Conservation (phyloP, 2,888 invertebrate species). For the Sesia apiformis region DNA sequence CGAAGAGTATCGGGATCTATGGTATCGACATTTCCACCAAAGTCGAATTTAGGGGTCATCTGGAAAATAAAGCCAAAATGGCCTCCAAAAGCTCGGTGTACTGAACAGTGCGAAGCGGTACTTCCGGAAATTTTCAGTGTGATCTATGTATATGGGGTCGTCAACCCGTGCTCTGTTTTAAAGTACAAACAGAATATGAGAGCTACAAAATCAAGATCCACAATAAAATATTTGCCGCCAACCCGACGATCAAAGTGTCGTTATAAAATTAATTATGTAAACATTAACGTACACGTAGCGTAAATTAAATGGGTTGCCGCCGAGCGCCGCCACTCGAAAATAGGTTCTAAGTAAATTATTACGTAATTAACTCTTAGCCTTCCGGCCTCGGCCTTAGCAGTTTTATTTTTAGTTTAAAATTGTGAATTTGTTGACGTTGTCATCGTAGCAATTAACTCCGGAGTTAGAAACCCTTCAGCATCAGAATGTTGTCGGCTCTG, state of each 20-base stretch:
- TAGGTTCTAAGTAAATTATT: neutral
- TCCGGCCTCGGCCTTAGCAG: neutral
- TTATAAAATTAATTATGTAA: conserved; percentile 3
- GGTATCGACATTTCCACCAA: too few species aligned
- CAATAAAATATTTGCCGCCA: neutral
- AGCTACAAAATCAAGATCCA: neutral
- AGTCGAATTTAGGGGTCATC: too few species aligned
- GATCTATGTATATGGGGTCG: too few species aligned
- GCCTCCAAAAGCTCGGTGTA: too few species aligned
- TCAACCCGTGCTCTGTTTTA: too few species aligned
- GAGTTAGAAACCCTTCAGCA: too few species aligned
- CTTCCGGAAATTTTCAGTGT: too few species aligned
- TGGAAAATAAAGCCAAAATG: too few species aligned
- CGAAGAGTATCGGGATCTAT: too few species aligned
- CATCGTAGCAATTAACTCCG: neutral
- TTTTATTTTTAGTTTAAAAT: neutral
- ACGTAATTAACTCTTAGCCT: neutral
- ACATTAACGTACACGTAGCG: conserved; percentile 3
- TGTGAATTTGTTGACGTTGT: neutral
- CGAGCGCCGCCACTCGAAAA: neutral
- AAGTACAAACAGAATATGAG: too few species aligned
- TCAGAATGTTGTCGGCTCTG: too few species aligned
- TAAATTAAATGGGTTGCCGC: conserved; percentile 4
- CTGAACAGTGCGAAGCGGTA: too few species aligned
- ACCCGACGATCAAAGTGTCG: neutral